These are phyloP conservation scores for Tarsius wallacei DNA, from an alignment of 2,797 vertebrate species.

Conservation along the genomic window DNA sequence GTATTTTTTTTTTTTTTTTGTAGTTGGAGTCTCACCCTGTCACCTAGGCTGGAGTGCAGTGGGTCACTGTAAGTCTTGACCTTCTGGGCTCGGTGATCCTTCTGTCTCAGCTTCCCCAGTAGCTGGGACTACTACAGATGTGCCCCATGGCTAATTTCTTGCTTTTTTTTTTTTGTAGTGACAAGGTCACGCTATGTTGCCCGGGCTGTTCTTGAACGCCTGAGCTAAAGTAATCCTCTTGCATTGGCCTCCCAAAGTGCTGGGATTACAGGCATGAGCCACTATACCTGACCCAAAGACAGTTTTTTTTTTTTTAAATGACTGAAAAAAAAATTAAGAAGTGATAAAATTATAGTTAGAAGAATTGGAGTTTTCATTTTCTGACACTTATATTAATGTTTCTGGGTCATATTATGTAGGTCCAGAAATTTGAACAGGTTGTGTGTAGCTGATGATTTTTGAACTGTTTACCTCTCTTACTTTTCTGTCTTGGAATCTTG, in stretches of 20 bases:
- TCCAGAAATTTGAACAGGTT: not conserved
- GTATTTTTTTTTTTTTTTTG: not conserved
- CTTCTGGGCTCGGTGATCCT: no score
- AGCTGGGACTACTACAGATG: not conserved
- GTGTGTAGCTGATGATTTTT: not conserved
- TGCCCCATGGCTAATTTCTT: not conserved
- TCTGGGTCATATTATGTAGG: not conserved
- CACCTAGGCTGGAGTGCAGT: not conserved
- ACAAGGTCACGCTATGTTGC: not conserved
- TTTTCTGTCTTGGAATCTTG: slow-evolving; percentile 26
- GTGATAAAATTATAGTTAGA: slow-evolving; percentile 34
- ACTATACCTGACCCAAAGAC: not conserved
- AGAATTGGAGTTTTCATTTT: slow-evolving; percentile 23
- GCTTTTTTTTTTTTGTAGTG: not conserved
- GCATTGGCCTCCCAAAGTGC: not conserved
- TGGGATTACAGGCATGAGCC: not conserved
- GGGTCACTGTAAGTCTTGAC: no score
- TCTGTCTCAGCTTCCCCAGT: not conserved
- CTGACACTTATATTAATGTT: slow-evolving; percentile 14
- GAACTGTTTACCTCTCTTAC: not conserved
- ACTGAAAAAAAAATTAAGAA: not conserved
- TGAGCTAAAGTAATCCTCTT: not conserved
- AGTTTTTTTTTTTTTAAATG: not conserved
- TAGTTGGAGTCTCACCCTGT: not conserved
- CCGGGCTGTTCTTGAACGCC: not conserved